Percentiles rank a stretch among this genome's conserved stretches.
Evolutionary conservation across 2,797 vertebrate genomes (phyloP).

Genomic region (Coregonus sp.): DNA sequence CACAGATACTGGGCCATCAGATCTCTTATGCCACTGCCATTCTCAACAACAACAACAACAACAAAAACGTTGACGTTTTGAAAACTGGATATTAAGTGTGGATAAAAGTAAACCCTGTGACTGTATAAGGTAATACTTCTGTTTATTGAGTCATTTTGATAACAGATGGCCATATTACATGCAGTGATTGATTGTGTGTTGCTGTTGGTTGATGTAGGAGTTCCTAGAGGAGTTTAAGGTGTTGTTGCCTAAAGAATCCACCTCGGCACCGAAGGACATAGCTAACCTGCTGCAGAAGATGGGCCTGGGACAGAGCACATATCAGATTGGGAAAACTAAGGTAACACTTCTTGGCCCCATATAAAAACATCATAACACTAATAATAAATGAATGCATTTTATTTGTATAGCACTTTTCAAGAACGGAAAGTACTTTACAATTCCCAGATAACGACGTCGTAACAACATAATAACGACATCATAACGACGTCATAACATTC

Average conservation of each 20-base stretch:
- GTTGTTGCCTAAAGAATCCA: slow-evolving; percentile 81
- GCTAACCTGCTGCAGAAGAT: slow-evolving; percentile 78
- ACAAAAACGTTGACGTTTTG: background rate
- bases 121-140: background rate
- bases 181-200: slow-evolving; percentile 10
- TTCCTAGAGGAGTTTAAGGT: slow-evolving; percentile 88
- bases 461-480: no score
- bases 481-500: no score
- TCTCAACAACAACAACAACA: background rate
- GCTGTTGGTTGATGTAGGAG: slow-evolving; percentile 73
- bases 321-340: slow-evolving; percentile 93
- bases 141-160: background rate
- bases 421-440: no score
- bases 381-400: no score
- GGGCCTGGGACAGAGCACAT: slow-evolving; percentile 77
- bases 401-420: no score
- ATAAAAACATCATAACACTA: background rate
- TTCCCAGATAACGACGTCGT: no score
- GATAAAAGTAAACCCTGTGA: background rate
- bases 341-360: slow-evolving; percentile 57
- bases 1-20: no score
- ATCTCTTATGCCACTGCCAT: no score
- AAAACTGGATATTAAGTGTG: background rate
- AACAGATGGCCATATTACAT: background rate
- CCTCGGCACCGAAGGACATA: slow-evolving; percentile 79